A percentile compares a stretch with the other conserved stretches of the same genome.
phyloP scores from a whole-genome alignment of 1,140 invertebrate genomes.

The Microplitis mediator region DNA sequence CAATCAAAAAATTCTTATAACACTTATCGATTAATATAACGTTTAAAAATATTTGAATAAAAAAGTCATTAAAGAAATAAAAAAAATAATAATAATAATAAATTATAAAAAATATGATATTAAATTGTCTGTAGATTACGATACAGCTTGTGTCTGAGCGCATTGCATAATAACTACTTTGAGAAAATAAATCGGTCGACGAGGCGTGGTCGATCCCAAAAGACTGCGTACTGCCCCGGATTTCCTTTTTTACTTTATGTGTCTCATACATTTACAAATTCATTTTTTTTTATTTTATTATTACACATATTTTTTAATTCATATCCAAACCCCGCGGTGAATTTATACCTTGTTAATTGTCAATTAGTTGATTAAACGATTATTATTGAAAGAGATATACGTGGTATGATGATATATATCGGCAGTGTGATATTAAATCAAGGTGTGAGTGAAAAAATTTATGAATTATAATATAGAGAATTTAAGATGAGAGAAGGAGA shows the following conservation, averaged over 20 bases:
- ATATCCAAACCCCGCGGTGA: too few relatives aligned
- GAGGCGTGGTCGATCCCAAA: conserved; percentile 17
- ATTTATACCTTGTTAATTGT: not conserved
- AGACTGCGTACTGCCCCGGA: conserved; percentile 4
- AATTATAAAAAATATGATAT: not conserved
- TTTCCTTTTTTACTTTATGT: conserved; percentile 9
- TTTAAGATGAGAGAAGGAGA: not conserved
- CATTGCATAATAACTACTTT: conserved; percentile 19
- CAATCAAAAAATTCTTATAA: not conserved
- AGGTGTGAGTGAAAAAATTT: too few relatives aligned
- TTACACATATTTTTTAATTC: too few relatives aligned
- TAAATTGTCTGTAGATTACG: conserved; percentile 1
- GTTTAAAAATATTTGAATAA: not conserved
- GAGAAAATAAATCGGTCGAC: conserved; percentile 17
- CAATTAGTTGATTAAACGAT: not conserved
- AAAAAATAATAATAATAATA: not conserved
- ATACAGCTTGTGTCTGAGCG: not conserved
- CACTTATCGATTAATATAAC: not conserved
- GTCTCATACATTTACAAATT: too few relatives aligned
- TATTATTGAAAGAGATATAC: not conserved
- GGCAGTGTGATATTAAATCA: too few relatives aligned
- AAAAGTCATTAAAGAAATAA: not conserved
- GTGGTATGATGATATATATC: not conserved
- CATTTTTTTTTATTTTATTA: too few relatives aligned
- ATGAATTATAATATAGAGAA: too few relatives aligned